Evolutionary conservation across 2,113 vertebrate genomes (phyloP).

Genomic region (Cranoglanis bouderius): DNA sequence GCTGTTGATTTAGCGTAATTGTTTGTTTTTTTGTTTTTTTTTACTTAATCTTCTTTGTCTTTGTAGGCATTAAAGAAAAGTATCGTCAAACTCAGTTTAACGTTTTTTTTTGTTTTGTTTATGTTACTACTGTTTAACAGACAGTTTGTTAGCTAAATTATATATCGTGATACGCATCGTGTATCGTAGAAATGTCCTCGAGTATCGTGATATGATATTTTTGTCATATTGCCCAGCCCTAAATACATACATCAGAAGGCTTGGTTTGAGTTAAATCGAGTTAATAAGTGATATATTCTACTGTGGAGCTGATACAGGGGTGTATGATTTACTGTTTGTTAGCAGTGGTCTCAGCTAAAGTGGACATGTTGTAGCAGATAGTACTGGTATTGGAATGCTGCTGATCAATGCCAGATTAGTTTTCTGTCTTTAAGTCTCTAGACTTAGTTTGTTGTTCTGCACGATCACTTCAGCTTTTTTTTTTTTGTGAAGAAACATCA

Average conservation of each 20-base stretch:
- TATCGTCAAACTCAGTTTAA: too few species aligned
- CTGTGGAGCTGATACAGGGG: not conserved
- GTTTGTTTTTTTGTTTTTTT: too few species aligned
- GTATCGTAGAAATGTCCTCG: too few species aligned
- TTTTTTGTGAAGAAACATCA: constrained; percentile 11
- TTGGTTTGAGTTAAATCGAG: not conserved
- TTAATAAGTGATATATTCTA: constrained; percentile 5
- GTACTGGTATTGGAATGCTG: not conserved
- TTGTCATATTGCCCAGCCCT: too few species aligned
- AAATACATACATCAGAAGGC: not conserved
- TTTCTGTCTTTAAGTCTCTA: not conserved
- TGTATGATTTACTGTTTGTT: constrained; percentile 16
- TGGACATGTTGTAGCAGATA: not conserved
- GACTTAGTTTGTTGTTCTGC: not conserved
- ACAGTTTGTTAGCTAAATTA: too few species aligned
- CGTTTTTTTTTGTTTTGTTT: too few species aligned
- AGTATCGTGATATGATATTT: too few species aligned
- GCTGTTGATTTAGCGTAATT: too few species aligned
- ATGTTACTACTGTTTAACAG: too few species aligned
- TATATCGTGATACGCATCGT: too few species aligned
- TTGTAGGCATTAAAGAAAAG: too few species aligned
- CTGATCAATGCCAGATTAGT: not conserved
- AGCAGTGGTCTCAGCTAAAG: not conserved
- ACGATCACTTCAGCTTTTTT: not conserved
- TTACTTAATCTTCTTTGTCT: too few species aligned